phyloP scores from a whole-genome alignment of 2,888 invertebrate genomes.

The Cerceris ruficornis region DNA sequence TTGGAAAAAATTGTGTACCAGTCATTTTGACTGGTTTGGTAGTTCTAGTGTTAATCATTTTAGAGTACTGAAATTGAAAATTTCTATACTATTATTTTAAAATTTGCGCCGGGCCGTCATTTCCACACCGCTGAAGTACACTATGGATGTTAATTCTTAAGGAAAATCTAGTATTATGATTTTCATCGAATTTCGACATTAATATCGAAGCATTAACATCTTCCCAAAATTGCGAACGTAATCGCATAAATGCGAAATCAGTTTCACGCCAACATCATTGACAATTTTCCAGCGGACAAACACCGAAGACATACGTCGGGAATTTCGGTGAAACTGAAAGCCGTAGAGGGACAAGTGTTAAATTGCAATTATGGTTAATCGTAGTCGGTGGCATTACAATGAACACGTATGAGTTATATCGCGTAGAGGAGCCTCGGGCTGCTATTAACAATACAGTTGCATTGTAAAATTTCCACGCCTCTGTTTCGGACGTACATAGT shows the following conservation, averaged over 20 bases:
- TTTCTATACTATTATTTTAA: too few species aligned
- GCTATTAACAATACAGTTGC: conserved; percentile 50
- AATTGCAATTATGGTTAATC: conserved; percentile 65
- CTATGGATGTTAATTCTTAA: too few species aligned
- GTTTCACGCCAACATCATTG: conserved; percentile 32
- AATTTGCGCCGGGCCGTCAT: too few species aligned
- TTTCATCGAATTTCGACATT: too few species aligned
- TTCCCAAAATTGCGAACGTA: background rate
- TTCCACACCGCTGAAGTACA: too few species aligned
- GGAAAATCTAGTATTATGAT: too few species aligned
- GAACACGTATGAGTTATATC: conserved; percentile 34
- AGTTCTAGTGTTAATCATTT: too few species aligned
- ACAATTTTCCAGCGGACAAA: conserved; percentile 33
- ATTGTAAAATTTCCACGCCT: conserved; percentile 51
- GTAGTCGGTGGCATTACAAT: conserved; percentile 9
- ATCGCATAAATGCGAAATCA: conserved; percentile 35
- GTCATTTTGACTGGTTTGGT: too few species aligned
- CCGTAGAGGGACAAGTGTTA: conserved; percentile 50
- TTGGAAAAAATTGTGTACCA: too few species aligned
- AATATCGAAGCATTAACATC: background rate
- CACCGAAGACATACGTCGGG: conserved; percentile 18
- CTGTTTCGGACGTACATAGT: conserved; percentile 23
- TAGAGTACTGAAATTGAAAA: too few species aligned
- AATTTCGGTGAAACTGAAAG: conserved; percentile 35
- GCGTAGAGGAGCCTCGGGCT: conserved; percentile 16